These are phyloP conservation scores for Oligia latruncula DNA, from an alignment of 2,888 invertebrate genomes.

Conservation along the genomic window DNA sequence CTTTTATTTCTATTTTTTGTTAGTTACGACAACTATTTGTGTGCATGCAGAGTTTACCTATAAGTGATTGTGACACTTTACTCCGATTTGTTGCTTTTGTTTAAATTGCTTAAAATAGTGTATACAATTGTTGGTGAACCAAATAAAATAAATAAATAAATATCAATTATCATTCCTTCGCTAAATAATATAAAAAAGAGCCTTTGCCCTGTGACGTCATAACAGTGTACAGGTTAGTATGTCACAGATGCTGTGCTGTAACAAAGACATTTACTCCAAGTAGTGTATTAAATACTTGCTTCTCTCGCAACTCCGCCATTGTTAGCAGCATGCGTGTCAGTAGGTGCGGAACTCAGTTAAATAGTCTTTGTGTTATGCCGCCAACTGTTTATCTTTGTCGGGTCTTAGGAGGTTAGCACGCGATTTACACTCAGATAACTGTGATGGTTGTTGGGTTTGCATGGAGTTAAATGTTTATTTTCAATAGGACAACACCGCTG, in stretches of 20 bases:
- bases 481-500: not conserved
- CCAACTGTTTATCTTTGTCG: constrained; percentile 13
- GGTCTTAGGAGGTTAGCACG: constrained; percentile 24
- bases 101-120: too few relatives aligned
- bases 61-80: too few relatives aligned
- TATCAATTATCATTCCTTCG: not conserved
- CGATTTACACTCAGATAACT: constrained; percentile 31
- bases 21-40: too few relatives aligned
- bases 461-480: not conserved
- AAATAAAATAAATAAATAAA: too few relatives aligned
- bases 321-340: constrained; percentile 28
- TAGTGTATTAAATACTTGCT: not conserved
- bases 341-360: constrained; percentile 42
- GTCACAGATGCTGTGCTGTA: not conserved
- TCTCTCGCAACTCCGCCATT: constrained; percentile 37
- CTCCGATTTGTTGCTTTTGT: too few relatives aligned
- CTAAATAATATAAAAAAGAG: not conserved
- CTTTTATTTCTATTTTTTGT: too few relatives aligned
- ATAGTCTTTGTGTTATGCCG: constrained; percentile 7
- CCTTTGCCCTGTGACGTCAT: not conserved
- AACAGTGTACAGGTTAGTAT: not conserved
- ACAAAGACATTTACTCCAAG: not conserved
- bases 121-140: too few relatives aligned
- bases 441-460: not conserved
- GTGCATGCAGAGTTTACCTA: too few relatives aligned